Evolutionary conservation across 2,888 invertebrate species (phyloP).

Genomic region (Steromphala cineraria): DNA sequence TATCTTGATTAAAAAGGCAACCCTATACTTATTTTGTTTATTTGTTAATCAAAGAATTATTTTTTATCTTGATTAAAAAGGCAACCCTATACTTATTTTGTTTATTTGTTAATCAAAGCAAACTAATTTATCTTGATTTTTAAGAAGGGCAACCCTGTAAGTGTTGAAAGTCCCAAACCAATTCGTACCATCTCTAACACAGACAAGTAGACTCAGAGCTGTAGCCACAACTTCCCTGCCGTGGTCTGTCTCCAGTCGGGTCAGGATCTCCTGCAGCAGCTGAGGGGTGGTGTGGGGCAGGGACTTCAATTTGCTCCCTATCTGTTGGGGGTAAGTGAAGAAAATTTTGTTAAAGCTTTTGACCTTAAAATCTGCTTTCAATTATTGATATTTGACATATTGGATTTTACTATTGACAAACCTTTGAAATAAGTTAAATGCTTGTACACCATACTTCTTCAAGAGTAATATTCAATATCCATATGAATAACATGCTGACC

Average conservation of each 20-base stretch:
- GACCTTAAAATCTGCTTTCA: too few relatives aligned
- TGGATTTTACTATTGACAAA: too few relatives aligned
- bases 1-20: too few relatives aligned
- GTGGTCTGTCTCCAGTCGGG: conserved; percentile 69
- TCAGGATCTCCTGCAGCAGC: conserved; percentile 69
- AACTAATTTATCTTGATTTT: neutral
- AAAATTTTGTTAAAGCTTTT: too few relatives aligned
- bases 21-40: too few relatives aligned
- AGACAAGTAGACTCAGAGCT: conserved; percentile 65
- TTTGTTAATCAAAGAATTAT: too few relatives aligned
- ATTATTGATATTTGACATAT: too few relatives aligned
- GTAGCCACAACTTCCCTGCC: conserved; percentile 58
- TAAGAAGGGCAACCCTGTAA: neutral
- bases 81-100: too few relatives aligned
- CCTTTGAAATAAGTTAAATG: too few relatives aligned
- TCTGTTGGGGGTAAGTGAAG: conserved; percentile 41
- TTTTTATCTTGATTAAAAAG: too few relatives aligned
- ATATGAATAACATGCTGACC: conserved; percentile 44
- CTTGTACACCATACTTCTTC: neutral
- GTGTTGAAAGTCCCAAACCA: too few relatives aligned
- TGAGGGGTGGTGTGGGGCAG: conserved; percentile 70
- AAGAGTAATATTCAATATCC: neutral
- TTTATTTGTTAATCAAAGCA: neutral
- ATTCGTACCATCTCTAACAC: conserved; percentile 66
- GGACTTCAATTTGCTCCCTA: conserved; percentile 67